Evolutionary conservation across 2,888 invertebrate species (phyloP), one percentile per base, ranked within the genome.

Genomic region (Buathra laborator): DNA sequence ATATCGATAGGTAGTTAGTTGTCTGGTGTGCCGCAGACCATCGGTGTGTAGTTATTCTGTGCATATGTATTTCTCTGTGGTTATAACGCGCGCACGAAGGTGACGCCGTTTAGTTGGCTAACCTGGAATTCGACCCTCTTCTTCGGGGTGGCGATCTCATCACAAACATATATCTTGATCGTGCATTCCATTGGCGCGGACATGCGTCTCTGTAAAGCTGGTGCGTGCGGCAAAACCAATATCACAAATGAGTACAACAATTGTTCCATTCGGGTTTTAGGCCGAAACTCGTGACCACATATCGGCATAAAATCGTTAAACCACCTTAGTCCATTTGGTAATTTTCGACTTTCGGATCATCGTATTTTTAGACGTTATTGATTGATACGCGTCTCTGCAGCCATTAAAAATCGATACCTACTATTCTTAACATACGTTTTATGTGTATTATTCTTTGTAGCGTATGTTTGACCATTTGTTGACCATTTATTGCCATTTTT

Each of bases 61-160:
- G 46, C 16, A 32, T 62, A n/a, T 66, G 44, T 46, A 7, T 37
- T 62, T 16, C 37, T 68, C 16, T 24, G 53, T 43, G 51, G 24
- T 64, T 56, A 67, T 59, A 71, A 44, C 43, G 56, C 44, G 62
- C 72, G 56, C 37, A n/a, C 51, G 56, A 88, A 89, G 85, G 81
- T 90, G 88, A 90, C 87, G 86, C 81, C 80, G 80, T 77, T 68
- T 80, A 86, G 87, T 87, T 86, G 81, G 86, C 86, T 86, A 89
- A 90, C 90, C 84, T 86, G 90, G 92, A 92, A 92, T 92, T 89
- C 87, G 90, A 86, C 88, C 87, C 87, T 89, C 89, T 71, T 78
- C 84, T 85, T 81, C 84, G 85, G 91, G 92, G 91, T 92, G 91
- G 91, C 87, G 90, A 90, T 91, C 89, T 87, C 86, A 85, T 90